Percentiles rank a stretch among this genome's conserved stretches.
These are phyloP conservation scores for Nomada hirtipes DNA, from an alignment of 2,888 invertebrate species.

Conservation along the genomic window DNA sequence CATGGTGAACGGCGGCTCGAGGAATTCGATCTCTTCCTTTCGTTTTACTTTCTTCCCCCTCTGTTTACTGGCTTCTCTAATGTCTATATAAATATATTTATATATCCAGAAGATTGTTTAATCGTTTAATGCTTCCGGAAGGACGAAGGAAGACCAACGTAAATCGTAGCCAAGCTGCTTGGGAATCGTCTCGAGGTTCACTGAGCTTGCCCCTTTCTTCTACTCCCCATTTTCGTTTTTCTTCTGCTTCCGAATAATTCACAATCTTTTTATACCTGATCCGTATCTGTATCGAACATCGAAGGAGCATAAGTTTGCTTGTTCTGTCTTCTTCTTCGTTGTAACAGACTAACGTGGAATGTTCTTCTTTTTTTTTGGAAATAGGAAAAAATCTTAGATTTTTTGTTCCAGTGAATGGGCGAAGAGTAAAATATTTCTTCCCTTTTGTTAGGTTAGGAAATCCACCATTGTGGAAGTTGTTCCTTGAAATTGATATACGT, in stretches of 20 bases:
- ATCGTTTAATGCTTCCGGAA: conserved; percentile 37
- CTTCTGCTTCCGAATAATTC: background rate
- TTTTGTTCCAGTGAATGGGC: no score
- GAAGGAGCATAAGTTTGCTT: background rate
- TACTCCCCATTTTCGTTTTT: no score
- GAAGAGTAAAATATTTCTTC: no score
- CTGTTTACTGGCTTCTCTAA: background rate
- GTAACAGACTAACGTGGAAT: background rate
- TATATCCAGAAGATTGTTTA: conserved; percentile 16
- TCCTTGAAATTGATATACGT: background rate
- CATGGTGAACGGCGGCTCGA: conserved; percentile 51
- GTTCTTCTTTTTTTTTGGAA: no score
- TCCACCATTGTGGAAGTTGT: background rate
- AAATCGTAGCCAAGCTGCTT: conserved; percentile 55
- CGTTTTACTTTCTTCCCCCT: background rate
- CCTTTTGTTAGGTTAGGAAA: no score
- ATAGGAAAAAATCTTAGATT: no score
- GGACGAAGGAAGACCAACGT: conserved; percentile 62
- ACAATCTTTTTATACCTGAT: background rate
- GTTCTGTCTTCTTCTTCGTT: background rate
- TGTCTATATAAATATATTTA: background rate
- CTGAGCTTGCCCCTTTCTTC: background rate
- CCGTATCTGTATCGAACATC: background rate
- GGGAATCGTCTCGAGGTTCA: conserved; percentile 61
- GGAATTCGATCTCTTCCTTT: conserved; percentile 56